Evolutionary conservation across 2,797 vertebrate genomes (phyloP), one percentile per base, ranked within the genome.

Genomic region (Anniella stebbinsi): DNA sequence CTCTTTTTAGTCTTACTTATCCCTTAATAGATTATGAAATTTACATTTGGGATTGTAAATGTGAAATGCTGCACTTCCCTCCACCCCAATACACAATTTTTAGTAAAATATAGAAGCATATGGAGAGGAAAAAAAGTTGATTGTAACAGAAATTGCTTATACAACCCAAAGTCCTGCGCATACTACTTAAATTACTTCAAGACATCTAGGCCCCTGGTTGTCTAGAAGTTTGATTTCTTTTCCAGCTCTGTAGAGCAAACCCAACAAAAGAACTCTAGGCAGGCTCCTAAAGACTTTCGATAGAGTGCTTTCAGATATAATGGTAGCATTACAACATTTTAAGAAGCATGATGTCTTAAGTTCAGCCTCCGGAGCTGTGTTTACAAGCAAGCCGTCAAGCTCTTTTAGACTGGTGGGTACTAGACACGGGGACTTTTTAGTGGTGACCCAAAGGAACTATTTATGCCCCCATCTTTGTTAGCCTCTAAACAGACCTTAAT

Each of bases 1-100:
- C 41, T 77, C 73, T 94, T 60, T 93, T 95, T 57, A 88, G 38
- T 66, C 80, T 7, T 95, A 92, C 91, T 92, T 91, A 93, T 94
- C 95, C 66, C 8, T 94, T 95, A 95, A 88, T 83, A 77, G 95
- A 95, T 96, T 94, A 96, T 94, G 94, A 97, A 97, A 97, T 97
- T 95, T 96, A 97, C 95, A 97, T 96, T 97, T 95, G 95, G 96
- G 96, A 97, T 95, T 92, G 92, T 96, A 94, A 96, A 95, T 91
- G 94, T 1, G 33, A 96, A 92, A 95, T 93, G 93, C 84, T 95
- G 95, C 86, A 0, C n/a, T 95, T 93, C 57, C 2, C 90, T 95
- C 91, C 41, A 77, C 86, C 94, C 81, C 63, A 87, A 87, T 94
- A 87, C 30, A 11, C 2, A 36, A 89, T 92, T 92, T 92, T 76